phyloP scores from a whole-genome alignment of 2,797 vertebrate genomes.

The Lagorchestes hirsutus region DNA sequence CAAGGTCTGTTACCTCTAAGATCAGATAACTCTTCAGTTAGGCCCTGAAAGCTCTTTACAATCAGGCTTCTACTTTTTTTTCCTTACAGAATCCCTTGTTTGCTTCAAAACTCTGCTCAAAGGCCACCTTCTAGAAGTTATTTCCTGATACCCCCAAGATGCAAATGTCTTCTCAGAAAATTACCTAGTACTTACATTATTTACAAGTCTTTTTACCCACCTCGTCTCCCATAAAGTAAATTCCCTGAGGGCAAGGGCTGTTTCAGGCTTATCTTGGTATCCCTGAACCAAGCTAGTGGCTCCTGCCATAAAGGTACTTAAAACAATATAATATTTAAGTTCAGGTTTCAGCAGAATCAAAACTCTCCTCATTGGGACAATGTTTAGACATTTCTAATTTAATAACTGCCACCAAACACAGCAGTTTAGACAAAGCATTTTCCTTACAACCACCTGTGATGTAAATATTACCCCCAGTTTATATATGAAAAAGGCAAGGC shows the following conservation, averaged over 20 bases:
- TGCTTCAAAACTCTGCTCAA: background rate
- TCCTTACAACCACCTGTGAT: background rate
- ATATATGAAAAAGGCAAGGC: background rate
- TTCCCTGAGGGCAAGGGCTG: background rate
- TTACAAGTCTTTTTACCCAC: background rate
- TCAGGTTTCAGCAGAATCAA: background rate
- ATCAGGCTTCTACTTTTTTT: background rate
- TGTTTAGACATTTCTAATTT: background rate
- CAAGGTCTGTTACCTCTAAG: background rate
- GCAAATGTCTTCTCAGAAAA: background rate
- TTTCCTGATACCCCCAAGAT: background rate
- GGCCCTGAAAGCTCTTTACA: background rate
- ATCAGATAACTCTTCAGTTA: background rate
- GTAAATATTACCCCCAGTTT: background rate
- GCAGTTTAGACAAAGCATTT: background rate
- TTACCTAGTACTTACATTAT: background rate
- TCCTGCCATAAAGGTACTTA: background rate
- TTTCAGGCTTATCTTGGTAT: background rate
- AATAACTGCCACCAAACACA: background rate
- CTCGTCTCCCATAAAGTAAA: background rate
- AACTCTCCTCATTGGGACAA: background rate
- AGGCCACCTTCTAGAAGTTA: background rate
- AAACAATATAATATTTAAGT: background rate
- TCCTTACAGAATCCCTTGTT: background rate
- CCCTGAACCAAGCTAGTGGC: background rate